Base-by-base conservation (phyloP, 2,113 vertebrate genomes). In the Scomber japonicus region DNA sequence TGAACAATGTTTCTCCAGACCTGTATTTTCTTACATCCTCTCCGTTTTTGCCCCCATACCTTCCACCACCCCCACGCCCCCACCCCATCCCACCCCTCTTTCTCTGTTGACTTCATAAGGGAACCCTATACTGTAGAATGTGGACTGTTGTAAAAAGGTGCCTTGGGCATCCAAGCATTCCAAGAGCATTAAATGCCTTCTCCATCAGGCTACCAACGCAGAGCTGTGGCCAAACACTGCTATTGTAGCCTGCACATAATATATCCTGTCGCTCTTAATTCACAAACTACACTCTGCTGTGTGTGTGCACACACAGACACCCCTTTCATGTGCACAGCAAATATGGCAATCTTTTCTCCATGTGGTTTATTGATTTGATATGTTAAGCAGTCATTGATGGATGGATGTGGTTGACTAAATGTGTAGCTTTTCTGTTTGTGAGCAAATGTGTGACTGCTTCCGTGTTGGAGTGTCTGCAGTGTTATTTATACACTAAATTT, bases 291-390 rank as follows among this genome's bases (percentile, higher is more conserved):
- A 76, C 59, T 69, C 19, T 30, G 24, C 50, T 14, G 7, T 75
- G 62, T 74, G 35, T 45, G 14, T 46, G 49, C 67, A 45, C 72
- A 71, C 56, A 24, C 40, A 76, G 83, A 84, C 80, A 66, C 49
- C 53, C 5, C 21, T 78, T 72, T 67, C 49, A 53, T 73, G 53
- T 21, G 21, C 64, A 81, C 12, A 35, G 70, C 76, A 76, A 81
- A 66, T 67, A 79, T 55, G 49, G 62, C 64, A 59, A 50, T 68
- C 55, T 80, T 72, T 81, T 80, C 63, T 86, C 73, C 60, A 71
- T 88, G 80, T 90, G 85, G 81, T 88, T 88, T 90, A 92, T 92
- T 91, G 88, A 94, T 92, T 89, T 71, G 83, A 80, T 86, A 89
- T 87, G 89, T 88, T 87, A 86, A 87, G 54, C 68, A 75, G 86